Percentiles rank a stretch among this genome's conserved stretches.
Evolutionary conservation across 1,140 invertebrate species (phyloP).

Genomic region (Drosophila subpulchrella): DNA sequence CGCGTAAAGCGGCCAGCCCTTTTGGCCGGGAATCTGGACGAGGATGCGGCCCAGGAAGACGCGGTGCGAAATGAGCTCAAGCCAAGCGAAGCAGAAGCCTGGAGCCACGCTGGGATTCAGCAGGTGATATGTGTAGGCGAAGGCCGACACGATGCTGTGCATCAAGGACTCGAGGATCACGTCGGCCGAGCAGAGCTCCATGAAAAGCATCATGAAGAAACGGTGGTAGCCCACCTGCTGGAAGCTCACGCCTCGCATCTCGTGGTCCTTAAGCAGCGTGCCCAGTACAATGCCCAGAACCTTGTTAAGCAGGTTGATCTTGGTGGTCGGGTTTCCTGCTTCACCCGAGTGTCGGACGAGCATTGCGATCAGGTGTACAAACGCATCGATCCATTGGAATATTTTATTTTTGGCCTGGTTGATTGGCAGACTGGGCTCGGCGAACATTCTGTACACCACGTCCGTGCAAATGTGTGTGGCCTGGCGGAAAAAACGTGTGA

Average conservation of each 20-base stretch:
- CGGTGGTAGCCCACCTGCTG: conserved; percentile 99
- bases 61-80: conserved; percentile 98
- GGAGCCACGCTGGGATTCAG: conserved; percentile 97
- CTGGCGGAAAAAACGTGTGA: conserved; percentile 98
- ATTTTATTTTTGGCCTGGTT: conserved; percentile 94
- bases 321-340: conserved; percentile 94
- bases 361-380: conserved; percentile 96
- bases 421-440: conserved; percentile 86
- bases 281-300: conserved; percentile 97
- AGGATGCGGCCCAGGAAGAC: conserved; percentile 98
- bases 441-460: conserved; percentile 93
- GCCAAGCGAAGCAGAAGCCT: conserved; percentile 99
- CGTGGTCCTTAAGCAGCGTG: conserved; percentile 97
- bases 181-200: conserved; percentile 97
- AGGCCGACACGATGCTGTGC: conserved; percentile 90
- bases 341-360: conserved; percentile 98
- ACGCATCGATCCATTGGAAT: conserved; percentile 97
- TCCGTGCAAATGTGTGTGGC: conserved; percentile 99
- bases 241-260: conserved; percentile 94
- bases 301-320: conserved; percentile 98
- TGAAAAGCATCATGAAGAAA: conserved; percentile 98
- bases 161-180: conserved; percentile 89
- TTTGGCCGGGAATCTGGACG: conserved; percentile 93
- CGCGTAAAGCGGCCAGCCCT: conserved; percentile 94
- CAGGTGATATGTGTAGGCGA: conserved; percentile 96